Evolutionary conservation across 2,888 invertebrate genomes (phyloP).

Genomic region (Leptopilina drosophilae): DNA sequence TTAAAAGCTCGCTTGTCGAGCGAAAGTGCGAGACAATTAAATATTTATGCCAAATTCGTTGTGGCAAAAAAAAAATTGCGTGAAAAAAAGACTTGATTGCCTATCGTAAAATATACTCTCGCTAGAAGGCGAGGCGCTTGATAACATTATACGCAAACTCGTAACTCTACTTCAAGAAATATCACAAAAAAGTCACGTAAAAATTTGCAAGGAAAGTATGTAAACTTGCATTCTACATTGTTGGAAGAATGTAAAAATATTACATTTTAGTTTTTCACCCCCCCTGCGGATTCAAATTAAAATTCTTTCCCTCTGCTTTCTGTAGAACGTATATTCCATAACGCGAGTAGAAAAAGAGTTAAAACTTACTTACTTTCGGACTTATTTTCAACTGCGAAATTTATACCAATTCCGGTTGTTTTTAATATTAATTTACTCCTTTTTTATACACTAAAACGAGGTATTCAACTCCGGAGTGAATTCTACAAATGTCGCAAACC

Average conservation of each 20-base stretch:
- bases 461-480: too few relatives aligned
- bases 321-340: too few relatives aligned
- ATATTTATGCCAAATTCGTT: not conserved
- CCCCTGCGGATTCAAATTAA: not conserved
- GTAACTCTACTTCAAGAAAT: conserved; percentile 31
- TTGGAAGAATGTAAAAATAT: not conserved
- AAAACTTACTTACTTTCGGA: too few relatives aligned
- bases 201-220: conserved; percentile 12
- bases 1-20: too few relatives aligned
- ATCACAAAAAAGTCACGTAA: conserved; percentile 8
- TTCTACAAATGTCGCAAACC: too few relatives aligned
- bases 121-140: conserved; percentile 22
- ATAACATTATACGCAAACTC: conserved; percentile 28
- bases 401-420: too few relatives aligned
- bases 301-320: not conserved
- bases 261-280: not conserved
- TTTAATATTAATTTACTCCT: too few relatives aligned
- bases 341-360: too few relatives aligned
- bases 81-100: not conserved
- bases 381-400: too few relatives aligned
- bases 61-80: not conserved
- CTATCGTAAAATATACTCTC: conserved; percentile 12
- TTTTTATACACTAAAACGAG: too few relatives aligned
- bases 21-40: not conserved
- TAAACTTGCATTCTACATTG: not conserved